These are phyloP conservation scores for Echinops telfairi DNA, from an alignment of 2,113 vertebrate species.

Conservation along the genomic window DNA sequence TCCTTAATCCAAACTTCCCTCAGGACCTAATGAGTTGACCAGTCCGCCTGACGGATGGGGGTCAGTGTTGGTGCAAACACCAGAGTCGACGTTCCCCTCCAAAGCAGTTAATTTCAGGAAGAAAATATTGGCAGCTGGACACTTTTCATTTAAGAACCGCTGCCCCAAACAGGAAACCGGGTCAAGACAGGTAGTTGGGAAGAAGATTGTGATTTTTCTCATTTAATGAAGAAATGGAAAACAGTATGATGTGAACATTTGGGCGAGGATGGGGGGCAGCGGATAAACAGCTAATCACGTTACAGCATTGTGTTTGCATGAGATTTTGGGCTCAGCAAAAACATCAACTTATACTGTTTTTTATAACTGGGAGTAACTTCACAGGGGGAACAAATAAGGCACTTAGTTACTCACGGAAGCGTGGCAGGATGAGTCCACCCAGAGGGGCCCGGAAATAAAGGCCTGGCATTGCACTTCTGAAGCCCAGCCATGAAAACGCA, in stretches of 20 bases:
- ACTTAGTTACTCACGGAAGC: neutral
- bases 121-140: neutral
- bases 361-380: neutral
- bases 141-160: slow-evolving; percentile 45
- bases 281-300: neutral
- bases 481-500: neutral
- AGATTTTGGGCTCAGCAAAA: neutral
- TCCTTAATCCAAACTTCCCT: slow-evolving; percentile 63
- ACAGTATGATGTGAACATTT: neutral
- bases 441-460: neutral
- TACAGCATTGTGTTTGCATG: neutral
- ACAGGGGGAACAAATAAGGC: neutral
- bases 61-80: slow-evolving; percentile 52
- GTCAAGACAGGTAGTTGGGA: neutral
- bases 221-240: neutral
- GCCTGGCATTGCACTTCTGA: neutral
- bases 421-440: neutral
- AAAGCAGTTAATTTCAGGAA: slow-evolving; percentile 58
- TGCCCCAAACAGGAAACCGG: neutral
- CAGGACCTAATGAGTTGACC: slow-evolving; percentile 32
- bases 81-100: neutral
- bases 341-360: slow-evolving; percentile 3
- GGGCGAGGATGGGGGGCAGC: too few relatives aligned
- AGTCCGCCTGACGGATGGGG: slow-evolving; percentile 2
- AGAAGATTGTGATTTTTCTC: neutral